Evolutionary conservation across 2,113 vertebrate species (phyloP).

Genomic region (Plecotus auritus): DNA sequence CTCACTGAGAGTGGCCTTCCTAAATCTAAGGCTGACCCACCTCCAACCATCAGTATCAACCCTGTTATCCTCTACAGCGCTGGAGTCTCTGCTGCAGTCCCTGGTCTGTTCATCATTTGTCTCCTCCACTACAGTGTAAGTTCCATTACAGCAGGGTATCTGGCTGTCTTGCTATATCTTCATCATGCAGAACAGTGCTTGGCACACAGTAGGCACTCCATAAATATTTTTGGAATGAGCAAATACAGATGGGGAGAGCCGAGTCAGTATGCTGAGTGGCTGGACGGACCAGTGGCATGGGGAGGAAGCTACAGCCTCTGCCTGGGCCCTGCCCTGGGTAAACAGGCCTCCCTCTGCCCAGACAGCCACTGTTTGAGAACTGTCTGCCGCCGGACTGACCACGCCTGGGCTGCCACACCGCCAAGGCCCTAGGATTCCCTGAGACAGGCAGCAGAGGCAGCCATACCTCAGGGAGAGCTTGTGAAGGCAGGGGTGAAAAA

Average conservation of each 20-base stretch:
- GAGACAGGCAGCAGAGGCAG: neutral
- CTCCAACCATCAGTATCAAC: neutral
- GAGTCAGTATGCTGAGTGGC: neutral
- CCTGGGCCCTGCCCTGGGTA: conserved; percentile 56
- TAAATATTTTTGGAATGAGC: neutral
- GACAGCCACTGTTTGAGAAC: conserved; percentile 67
- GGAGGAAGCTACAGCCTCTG: conserved; percentile 23
- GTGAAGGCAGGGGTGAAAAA: conserved; percentile 55
- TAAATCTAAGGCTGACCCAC: neutral
- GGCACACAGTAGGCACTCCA: conserved; percentile 40
- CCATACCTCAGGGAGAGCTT: conserved; percentile 46
- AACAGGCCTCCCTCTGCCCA: conserved; percentile 56
- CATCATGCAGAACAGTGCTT: neutral
- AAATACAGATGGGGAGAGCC: neutral
- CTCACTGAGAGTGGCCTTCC: neutral
- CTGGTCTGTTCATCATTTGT: neutral
- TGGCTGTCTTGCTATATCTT: neutral
- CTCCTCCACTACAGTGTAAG: neutral
- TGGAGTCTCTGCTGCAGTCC: neutral
- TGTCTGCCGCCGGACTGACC: neutral
- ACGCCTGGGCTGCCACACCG: neutral
- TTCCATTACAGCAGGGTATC: neutral
- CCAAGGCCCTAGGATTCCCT: conserved; percentile 57
- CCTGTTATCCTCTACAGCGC: neutral
- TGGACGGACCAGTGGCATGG: neutral